Percentiles rank a stretch among this genome's conserved stretches.
phyloP scores from a whole-genome alignment of 2,888 invertebrate species.

The Bedellia somnulentella region DNA sequence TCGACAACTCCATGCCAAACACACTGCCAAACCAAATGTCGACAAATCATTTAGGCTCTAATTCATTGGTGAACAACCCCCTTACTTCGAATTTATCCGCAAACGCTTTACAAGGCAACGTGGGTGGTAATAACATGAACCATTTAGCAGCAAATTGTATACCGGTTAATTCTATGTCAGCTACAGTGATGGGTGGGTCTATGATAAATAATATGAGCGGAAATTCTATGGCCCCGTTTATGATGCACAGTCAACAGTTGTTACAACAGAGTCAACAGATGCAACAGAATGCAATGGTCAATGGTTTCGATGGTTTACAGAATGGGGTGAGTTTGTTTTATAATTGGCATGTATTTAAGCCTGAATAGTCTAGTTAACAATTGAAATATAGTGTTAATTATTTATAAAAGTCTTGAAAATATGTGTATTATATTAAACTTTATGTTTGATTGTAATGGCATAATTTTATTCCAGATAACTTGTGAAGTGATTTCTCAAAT shows the following conservation, averaged over 20 bases:
- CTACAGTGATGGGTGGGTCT: constrained; percentile 14
- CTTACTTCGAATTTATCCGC: too few relatives aligned
- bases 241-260: constrained; percentile 30
- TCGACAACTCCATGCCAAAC: constrained; percentile 28
- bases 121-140: too few relatives aligned
- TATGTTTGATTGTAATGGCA: too few relatives aligned
- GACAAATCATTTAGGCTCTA: background rate
- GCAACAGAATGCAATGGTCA: constrained; percentile 26
- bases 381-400: too few relatives aligned
- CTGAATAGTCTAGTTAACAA: too few relatives aligned
- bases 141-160: constrained; percentile 18
- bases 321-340: constrained; percentile 24
- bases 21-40: constrained; percentile 2
- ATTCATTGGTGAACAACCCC: constrained; percentile 1
- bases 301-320: constrained; percentile 39
- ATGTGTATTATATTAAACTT: too few relatives aligned
- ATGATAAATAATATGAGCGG: constrained; percentile 9
- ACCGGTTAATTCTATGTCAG: constrained; percentile 16
- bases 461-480: too few relatives aligned
- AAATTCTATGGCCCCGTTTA: constrained; percentile 10
- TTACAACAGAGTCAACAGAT: constrained; percentile 20
- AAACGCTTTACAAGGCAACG: too few relatives aligned
- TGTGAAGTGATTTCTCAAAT: too few relatives aligned
- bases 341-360: too few relatives aligned
- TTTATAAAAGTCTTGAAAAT: too few relatives aligned